phyloP scores from a whole-genome alignment of 2,797 vertebrate species.

The Rhinoraja longicauda region DNA sequence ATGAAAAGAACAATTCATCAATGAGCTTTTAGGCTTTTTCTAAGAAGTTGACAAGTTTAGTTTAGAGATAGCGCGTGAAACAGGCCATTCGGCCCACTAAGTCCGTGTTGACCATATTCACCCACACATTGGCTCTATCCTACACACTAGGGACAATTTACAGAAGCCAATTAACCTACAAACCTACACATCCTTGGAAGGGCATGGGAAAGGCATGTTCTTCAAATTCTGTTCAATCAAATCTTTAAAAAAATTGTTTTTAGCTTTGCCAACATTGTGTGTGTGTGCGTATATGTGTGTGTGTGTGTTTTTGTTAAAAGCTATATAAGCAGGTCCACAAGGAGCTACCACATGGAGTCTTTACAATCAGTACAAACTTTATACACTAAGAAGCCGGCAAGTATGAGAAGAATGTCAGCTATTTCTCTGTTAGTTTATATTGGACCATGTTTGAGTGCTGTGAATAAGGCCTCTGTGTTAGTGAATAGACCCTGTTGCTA shows the following conservation, averaged over 20 bases:
- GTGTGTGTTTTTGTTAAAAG: not conserved
- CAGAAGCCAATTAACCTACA: too few species aligned
- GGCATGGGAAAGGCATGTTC: not conserved
- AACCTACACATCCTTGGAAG: too few species aligned
- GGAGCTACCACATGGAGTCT: not conserved
- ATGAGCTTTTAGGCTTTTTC: not conserved
- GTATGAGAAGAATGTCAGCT: conserved; percentile 6
- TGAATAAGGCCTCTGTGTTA: not conserved
- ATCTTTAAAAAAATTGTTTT: not conserved
- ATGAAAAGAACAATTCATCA: not conserved
- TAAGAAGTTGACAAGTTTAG: not conserved
- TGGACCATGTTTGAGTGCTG: not conserved
- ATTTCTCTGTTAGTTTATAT: conserved; percentile 2
- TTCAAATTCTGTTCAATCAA: not conserved
- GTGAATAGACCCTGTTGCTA: not conserved
- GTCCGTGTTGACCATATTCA: too few species aligned
- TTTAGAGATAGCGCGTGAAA: too few species aligned
- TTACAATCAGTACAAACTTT: not conserved
- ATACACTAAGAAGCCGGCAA: not conserved
- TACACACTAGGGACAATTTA: too few species aligned
- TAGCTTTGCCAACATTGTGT: not conserved
- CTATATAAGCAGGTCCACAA: not conserved
- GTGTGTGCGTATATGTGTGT: not conserved
- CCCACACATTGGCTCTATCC: too few species aligned
- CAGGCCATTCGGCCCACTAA: too few species aligned